Evolutionary conservation across 2,113 vertebrate genomes (phyloP).

Genomic region (Chloroceryle aenea): DNA sequence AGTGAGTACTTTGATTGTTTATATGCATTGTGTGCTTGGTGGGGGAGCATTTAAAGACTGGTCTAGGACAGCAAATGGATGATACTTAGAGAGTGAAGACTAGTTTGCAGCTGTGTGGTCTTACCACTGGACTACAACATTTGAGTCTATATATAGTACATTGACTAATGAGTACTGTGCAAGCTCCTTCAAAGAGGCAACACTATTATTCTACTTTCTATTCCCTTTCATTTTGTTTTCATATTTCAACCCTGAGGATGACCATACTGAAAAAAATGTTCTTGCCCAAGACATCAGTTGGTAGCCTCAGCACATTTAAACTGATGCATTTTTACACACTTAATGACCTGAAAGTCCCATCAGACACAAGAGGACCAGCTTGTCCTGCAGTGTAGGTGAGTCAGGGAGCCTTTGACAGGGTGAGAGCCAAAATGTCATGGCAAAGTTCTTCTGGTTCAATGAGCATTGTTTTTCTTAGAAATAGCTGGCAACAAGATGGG

Average conservation of each 20-base stretch:
- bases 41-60: not conserved
- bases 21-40: not conserved
- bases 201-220: not conserved
- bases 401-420: not conserved
- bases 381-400: not conserved
- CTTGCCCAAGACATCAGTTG: not conserved
- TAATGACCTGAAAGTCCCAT: not conserved
- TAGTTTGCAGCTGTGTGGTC: not conserved
- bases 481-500: not conserved
- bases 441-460: not conserved
- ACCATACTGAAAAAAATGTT: not conserved
- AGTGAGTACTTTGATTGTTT: not conserved
- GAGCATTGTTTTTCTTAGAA: not conserved
- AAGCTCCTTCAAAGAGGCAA: not conserved
- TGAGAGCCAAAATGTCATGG: not conserved
- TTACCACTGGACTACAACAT: not conserved
- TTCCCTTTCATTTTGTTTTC: not conserved
- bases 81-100: not conserved
- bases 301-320: not conserved
- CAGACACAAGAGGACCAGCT: not conserved
- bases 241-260: not conserved
- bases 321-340: not conserved
- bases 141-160: not conserved
- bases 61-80: not conserved
- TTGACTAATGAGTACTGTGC: not conserved